A percentile compares a stretch with the other conserved stretches of the same genome.
These are phyloP conservation scores for Steromphala cineraria DNA, from an alignment of 2,888 invertebrate species.

Conservation along the genomic window DNA sequence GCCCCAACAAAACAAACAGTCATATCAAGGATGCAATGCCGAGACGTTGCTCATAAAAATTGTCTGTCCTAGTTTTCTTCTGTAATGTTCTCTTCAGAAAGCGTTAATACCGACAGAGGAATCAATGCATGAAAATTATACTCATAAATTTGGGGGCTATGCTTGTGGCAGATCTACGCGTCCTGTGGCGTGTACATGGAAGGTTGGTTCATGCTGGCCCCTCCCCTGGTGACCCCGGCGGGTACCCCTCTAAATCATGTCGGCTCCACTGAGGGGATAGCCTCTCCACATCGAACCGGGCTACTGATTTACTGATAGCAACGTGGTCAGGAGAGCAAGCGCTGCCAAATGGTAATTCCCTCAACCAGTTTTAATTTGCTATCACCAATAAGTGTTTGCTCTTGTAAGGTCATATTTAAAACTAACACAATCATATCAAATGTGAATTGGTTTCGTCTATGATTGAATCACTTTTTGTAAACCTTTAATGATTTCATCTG, in stretches of 20 bases:
- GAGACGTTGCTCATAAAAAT: not conserved
- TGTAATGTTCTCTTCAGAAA: not conserved
- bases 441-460: too few species aligned
- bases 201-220: not conserved
- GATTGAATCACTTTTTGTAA: too few species aligned
- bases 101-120: not conserved
- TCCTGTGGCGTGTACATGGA: not conserved
- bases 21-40: not conserved
- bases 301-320: not conserved
- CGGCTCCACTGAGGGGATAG: not conserved
- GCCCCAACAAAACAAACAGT: too few species aligned
- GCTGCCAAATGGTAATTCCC: not conserved
- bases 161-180: not conserved
- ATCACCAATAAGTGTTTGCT: not conserved
- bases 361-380: not conserved
- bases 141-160: not conserved
- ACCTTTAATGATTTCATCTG: too few species aligned
- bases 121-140: conserved; percentile 16
- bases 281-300: not conserved
- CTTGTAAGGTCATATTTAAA: not conserved
- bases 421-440: too few species aligned
- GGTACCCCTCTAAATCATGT: not conserved
- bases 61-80: not conserved
- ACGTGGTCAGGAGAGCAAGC: not conserved
- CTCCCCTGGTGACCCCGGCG: not conserved